Evolutionary conservation across 2,888 invertebrate genomes (phyloP).

Genomic region (Mesoligia furuncula): DNA sequence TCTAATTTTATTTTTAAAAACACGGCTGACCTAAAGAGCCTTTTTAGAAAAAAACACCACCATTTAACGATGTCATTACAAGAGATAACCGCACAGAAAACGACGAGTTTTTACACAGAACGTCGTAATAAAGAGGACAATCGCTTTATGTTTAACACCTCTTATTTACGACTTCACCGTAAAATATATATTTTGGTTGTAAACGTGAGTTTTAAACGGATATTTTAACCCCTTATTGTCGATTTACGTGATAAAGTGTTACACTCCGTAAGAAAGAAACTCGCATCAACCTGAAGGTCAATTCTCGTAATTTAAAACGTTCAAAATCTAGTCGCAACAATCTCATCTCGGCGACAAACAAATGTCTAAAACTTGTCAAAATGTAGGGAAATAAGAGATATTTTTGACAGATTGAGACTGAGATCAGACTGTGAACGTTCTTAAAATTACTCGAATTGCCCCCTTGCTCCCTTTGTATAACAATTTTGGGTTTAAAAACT

Average conservation of each 20-base stretch:
- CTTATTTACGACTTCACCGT: slow-evolving; percentile 66
- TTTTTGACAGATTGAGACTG: too few species aligned
- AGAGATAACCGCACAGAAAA: slow-evolving; percentile 64
- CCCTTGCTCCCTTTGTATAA: neutral
- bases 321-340: too few species aligned
- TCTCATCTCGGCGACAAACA: too few species aligned
- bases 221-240: slow-evolving; percentile 52
- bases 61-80: slow-evolving; percentile 66
- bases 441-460: too few species aligned
- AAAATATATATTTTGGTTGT: slow-evolving; percentile 64
- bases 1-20: neutral
- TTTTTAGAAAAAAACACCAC: slow-evolving; percentile 20
- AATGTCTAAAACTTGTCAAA: too few species aligned
- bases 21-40: neutral
- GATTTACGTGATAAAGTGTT: slow-evolving; percentile 30
- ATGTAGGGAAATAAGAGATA: too few species aligned
- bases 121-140: slow-evolving; percentile 71
- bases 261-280: slow-evolving; percentile 2
- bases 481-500: neutral
- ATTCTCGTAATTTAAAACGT: too few species aligned
- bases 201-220: slow-evolving; percentile 60
- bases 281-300: neutral
- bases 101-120: slow-evolving; percentile 59
- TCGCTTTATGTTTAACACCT: slow-evolving; percentile 69
- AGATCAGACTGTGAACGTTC: too few species aligned